phyloP scores from a whole-genome alignment of 1,140 invertebrate species.

The Tigriopus japonicus region DNA sequence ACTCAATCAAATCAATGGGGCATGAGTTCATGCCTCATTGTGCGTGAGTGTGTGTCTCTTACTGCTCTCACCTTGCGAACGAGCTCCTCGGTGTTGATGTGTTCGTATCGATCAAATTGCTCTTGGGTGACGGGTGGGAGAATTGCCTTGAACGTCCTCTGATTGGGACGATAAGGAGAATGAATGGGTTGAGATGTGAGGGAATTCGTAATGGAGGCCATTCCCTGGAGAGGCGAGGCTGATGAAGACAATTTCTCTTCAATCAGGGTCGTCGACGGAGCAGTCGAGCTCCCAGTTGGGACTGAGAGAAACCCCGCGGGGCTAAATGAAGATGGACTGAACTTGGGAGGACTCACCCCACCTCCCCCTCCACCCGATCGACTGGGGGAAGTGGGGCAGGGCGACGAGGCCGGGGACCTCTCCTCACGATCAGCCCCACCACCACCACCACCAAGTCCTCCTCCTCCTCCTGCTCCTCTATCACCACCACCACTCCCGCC shows the following conservation, averaged over 20 bases:
- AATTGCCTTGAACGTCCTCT: conserved; percentile 83
- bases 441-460: no score
- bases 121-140: conserved; percentile 93
- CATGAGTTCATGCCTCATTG: neutral
- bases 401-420: neutral
- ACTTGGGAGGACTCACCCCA: no score
- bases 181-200: conserved; percentile 60
- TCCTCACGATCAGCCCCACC: no score
- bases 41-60: neutral
- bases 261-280: neutral
- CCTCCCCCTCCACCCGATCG: neutral
- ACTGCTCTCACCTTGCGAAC: conserved; percentile 53
- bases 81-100: conserved; percentile 94
- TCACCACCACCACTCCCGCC: no score
- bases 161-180: conserved; percentile 26
- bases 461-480: no score
- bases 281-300: neutral
- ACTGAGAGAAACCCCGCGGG: neutral
- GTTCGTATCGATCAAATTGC: conserved; percentile 95
- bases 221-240: conserved; percentile 68
- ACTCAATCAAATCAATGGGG: neutral
- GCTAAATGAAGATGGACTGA: neutral
- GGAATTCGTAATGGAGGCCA: conserved; percentile 94
- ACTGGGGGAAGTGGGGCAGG: neutral
- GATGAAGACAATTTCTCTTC: neutral